These are phyloP conservation scores for Rhinoderma darwinii DNA, from an alignment of 2,113 vertebrate species.

Conservation along the genomic window DNA sequence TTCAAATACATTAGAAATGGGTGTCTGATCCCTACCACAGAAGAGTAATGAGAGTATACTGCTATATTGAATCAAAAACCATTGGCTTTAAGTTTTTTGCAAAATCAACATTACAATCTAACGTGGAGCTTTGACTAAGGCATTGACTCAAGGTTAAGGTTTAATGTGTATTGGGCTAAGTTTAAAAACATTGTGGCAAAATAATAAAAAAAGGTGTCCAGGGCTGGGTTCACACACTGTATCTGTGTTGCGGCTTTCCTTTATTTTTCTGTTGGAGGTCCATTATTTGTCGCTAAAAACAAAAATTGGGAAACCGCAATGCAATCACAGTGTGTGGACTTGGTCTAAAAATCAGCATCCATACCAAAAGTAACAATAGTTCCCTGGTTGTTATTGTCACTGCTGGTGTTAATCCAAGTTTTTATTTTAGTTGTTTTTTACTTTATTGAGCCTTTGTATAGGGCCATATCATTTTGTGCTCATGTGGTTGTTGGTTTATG, in stretches of 20 bases:
- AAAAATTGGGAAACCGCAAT: background rate
- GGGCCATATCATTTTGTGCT: background rate
- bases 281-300: background rate
- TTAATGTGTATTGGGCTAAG: background rate
- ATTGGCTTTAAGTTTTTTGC: background rate
- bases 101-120: background rate
- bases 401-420: background rate
- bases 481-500: background rate
- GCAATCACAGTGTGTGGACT: background rate
- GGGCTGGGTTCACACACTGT: background rate
- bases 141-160: background rate
- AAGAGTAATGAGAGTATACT: background rate
- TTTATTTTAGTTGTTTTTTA: too few species aligned
- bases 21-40: background rate
- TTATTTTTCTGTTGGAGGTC: background rate
- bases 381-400: background rate
- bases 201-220: background rate
- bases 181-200: background rate
- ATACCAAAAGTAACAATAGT: background rate
- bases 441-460: background rate
- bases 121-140: background rate
- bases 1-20: background rate
- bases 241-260: background rate
- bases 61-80: background rate
- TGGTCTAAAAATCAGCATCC: background rate